Evolutionary conservation across 2,113 vertebrate genomes (phyloP).

Genomic region (Passer domesticus): DNA sequence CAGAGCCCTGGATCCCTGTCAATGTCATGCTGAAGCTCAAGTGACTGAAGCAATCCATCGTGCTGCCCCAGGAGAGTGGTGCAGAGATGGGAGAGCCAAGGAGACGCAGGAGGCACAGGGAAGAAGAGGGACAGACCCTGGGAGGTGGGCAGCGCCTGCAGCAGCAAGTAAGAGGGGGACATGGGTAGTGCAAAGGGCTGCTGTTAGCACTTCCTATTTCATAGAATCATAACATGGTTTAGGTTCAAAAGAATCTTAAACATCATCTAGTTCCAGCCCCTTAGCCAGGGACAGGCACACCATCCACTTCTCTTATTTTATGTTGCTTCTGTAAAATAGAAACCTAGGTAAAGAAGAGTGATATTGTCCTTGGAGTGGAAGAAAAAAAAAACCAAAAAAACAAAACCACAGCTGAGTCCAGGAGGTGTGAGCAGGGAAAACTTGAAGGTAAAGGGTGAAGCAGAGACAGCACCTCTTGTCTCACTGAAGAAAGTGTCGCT

Average conservation of each 20-base stretch:
- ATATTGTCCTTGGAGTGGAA: not conserved
- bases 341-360: not conserved
- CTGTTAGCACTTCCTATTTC: not conserved
- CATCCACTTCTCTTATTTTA: not conserved
- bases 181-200: accelerated
- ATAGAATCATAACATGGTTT: not conserved
- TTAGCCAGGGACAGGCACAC: not conserved
- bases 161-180: accelerated
- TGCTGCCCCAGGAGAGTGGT: not conserved
- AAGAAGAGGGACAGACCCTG: not conserved
- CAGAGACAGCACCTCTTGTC: not conserved
- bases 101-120: not conserved
- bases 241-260: not conserved
- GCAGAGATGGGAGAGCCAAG: accelerated
- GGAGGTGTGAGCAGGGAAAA: not conserved
- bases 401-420: not conserved
- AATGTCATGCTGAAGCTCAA: not conserved
- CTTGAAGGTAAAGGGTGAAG: not conserved
- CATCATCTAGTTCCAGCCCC: not conserved
- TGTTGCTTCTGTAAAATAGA: not conserved
- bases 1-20: not conserved
- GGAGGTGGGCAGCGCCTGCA: accelerated
- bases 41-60: accelerated
- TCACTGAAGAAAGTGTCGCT: not conserved
- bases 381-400: too few relatives aligned